Evolutionary conservation across 2,888 invertebrate species (phyloP).

Genomic region (Hyposoter didymator): DNA sequence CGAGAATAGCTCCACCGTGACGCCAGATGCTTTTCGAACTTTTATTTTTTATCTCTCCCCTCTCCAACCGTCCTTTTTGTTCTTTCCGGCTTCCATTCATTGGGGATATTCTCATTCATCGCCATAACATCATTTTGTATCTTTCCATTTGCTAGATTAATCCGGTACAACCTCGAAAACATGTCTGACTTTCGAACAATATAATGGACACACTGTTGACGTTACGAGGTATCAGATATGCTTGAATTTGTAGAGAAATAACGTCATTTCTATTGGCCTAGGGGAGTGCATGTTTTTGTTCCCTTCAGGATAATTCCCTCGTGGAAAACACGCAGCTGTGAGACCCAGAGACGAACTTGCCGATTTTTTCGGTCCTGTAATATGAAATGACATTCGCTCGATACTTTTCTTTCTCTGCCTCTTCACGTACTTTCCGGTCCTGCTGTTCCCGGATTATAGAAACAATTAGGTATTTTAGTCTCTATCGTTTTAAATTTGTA

Average conservation of each 20-base stretch:
- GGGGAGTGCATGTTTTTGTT: not conserved
- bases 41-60: not conserved
- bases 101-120: not conserved
- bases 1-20: conserved; percentile 10
- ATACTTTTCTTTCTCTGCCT: not conserved
- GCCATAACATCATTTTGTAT: conserved; percentile 13
- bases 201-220: not conserved
- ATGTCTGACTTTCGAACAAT: conserved; percentile 22
- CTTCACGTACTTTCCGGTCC: conserved; percentile 3
- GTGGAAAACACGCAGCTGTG: conserved; percentile 13
- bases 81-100: not conserved
- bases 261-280: not conserved
- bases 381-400: conserved; percentile 41
- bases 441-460: not conserved
- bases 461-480: not conserved
- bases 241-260: not conserved
- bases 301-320: conserved; percentile 31
- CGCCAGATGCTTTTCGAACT: conserved; percentile 36
- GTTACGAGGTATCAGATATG: not conserved
- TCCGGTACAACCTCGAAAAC: not conserved
- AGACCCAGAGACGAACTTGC: not conserved
- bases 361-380: not conserved
- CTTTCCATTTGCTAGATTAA: conserved; percentile 47
- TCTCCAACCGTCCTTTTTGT: not conserved
- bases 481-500: not conserved